Base-by-base conservation (phyloP, 37 sponge, comb jelly and placozoan species). In the Axinella damicornis region DNA sequence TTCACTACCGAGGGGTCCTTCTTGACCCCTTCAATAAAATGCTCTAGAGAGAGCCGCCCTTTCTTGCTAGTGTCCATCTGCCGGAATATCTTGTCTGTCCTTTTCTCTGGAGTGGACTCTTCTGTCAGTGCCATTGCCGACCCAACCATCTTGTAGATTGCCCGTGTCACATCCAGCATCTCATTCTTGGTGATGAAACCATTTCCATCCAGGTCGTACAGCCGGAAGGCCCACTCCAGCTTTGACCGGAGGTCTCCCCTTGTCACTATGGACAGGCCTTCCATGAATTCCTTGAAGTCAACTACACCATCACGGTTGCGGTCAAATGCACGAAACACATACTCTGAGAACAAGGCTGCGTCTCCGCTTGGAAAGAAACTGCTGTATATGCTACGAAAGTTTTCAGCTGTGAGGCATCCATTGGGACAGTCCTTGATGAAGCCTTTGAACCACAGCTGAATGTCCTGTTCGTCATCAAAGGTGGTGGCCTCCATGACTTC, bases 71-170 rank as follows among this genome's bases (percentile, higher is more conserved):
- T 84, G 76, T 96, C 97, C 97, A 96, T 96, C 66, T 96, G 97
- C 53, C 88, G 72, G 82, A 96, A 96, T 19, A 96, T 91, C 76
- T 96, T 93, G 28, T 96, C 97, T 2, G 90, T 89, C 5, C 97
- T 72, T 58, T 91, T 96, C 83, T 96, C 92, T 2, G 97, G 97
- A 12, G 97, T 93, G 36, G 80, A 74, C 63, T 91, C 88, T 59
- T 96, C 93, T 89, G 91, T 88, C 28, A 91, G 90, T 30, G 80
- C 86, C 46, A 46, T 46, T 4, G 46, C 4, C 46, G 46, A 46
- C 18, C 94, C 97, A 2, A 96, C 94, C 97, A 96, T 96, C 56
- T 91, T 93, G 67, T 96, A 96, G 66, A 96, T 96, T 2, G 97
- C 97, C 36, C 30, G 33, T 19, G 93, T 92, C 2, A 96, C 89